phyloP scores from a whole-genome alignment of 1,140 invertebrate genomes.

The Drosophila pruinosa region DNA sequence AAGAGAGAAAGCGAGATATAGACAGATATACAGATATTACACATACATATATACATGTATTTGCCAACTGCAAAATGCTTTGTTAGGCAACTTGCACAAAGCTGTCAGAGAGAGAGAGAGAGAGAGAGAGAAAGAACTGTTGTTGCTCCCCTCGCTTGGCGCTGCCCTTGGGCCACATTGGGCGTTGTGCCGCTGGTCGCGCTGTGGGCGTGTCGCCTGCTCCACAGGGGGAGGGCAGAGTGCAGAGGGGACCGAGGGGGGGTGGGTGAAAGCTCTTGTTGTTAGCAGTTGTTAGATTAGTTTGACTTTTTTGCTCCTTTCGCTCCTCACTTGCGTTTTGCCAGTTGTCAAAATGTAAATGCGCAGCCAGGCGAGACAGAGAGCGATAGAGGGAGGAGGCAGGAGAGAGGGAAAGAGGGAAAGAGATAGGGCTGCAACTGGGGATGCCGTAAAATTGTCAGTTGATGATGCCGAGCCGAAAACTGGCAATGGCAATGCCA shows the following conservation, averaged over 20 bases:
- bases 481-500: background rate
- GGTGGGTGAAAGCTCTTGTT: constrained; percentile 47
- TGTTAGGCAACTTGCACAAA: constrained; percentile 64
- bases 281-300: constrained; percentile 79
- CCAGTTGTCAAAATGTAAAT: constrained; percentile 71
- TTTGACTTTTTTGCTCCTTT: constrained; percentile 69
- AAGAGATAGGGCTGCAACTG: background rate
- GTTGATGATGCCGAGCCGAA: constrained; percentile 60
- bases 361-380: constrained; percentile 40
- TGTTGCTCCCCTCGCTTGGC: background rate
- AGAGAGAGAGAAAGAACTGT: background rate
- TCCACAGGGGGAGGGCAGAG: background rate
- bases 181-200: constrained; percentile 38
- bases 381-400: background rate
- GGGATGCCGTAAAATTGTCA: constrained; percentile 59
- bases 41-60: constrained; percentile 46
- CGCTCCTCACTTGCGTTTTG: constrained; percentile 30
- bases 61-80: constrained; percentile 73
- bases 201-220: constrained; percentile 3
- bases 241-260: too few relatives aligned
- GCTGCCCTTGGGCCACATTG: constrained; percentile 20
- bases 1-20: constrained; percentile 1
- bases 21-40: background rate
- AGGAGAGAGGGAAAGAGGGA: background rate
- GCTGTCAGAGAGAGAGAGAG: background rate